Evolutionary conservation across 2,888 invertebrate genomes (phyloP).

Genomic region (Noctua pronuba): DNA sequence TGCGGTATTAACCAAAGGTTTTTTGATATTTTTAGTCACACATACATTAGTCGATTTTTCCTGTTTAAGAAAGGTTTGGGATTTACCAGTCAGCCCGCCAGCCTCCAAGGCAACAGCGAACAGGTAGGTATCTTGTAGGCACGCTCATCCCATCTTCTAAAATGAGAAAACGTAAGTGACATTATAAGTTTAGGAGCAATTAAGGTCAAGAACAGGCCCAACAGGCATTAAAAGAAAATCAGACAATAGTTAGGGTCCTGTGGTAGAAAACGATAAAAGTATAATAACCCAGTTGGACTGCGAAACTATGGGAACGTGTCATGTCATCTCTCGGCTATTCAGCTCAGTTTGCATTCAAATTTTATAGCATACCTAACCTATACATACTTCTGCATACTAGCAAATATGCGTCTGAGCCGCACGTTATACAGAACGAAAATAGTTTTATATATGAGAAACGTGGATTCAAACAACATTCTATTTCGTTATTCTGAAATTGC

Average conservation of each 20-base stretch:
- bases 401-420: not conserved
- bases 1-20: not conserved
- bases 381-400: not conserved
- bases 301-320: not conserved
- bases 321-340: not conserved
- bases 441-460: conserved; percentile 17
- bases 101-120: not conserved
- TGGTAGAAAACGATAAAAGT: not conserved
- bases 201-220: not conserved
- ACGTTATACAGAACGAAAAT: conserved; percentile 26
- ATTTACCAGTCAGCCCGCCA: not conserved
- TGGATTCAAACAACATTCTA: not conserved
- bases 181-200: too few species aligned
- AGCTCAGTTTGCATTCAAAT: not conserved
- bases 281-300: not conserved
- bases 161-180: too few species aligned
- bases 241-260: not conserved
- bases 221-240: not conserved
- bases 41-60: not conserved
- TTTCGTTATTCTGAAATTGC: not conserved
- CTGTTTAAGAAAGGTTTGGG: not conserved
- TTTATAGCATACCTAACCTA: not conserved
- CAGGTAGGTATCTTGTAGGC: not conserved
- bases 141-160: not conserved
- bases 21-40: not conserved